Evolutionary conservation across 2,888 invertebrate genomes (phyloP), one percentile per base, ranked within the genome.

Genomic region (Erebia aethiops): DNA sequence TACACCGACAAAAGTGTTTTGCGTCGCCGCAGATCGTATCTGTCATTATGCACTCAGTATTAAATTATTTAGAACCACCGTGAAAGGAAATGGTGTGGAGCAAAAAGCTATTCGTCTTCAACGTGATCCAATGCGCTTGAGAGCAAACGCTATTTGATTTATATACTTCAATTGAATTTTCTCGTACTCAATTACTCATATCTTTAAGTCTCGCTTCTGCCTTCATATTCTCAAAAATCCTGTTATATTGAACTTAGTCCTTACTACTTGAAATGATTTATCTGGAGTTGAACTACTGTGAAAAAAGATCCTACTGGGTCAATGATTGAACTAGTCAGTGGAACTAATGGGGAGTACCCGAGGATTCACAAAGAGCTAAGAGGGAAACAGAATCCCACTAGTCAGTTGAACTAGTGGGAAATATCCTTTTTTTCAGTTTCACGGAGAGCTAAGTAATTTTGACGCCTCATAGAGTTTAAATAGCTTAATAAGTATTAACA

Each of bases 1-100:
- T 54, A 75, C 75, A 78, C 67, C 72, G 79, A 79, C 78, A 80
- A 81, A 83, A 81, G 81, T 81, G 78, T 80, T 81, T 81, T 78
- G 77, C 75, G 66, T 76, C 77, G 75, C 71, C 71, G 74, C 76
- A 78, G 77, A 81, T 81, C 80, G 76, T 77, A 72, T 80, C 76
- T 75, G 66, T 74, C 76, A 77, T 77, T 77, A 67, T 67, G 67
- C 67, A 77, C 75, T 76, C 72, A 67, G 71, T 76, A 78, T 77
- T 66, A 73, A 76, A 74, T 74, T 77, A 78, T 78, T 78, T 71
- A 70, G 61, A 69, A 72, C 72, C 67, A 62, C 74, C 72, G 73
- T 69, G 66, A 75, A 75, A 73, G 75, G 77, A 76, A 76, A 76
- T 77, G 75, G 73, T 71, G 70, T 69, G 65, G 71, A 62, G 74